A percentile compares a stretch with the other conserved stretches of the same genome.
phyloP scores from a whole-genome alignment of 2,113 vertebrate species.

The Xenopus laevis region DNA sequence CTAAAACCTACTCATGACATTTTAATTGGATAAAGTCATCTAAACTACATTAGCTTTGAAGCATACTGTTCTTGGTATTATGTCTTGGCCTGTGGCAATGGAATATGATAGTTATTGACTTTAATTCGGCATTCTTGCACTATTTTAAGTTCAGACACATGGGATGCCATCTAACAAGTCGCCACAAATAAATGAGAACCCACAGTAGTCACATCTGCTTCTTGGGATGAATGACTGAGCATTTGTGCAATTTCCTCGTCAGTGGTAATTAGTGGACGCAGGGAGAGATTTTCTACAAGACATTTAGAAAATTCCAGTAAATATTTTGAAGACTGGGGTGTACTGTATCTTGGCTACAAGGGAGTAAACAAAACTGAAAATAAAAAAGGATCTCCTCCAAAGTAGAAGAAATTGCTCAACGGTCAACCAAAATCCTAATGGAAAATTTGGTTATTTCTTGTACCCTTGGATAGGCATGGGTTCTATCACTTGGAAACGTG shows the following conservation, averaged over 20 bases:
- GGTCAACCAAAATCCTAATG: too few species aligned
- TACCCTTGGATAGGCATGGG: too few species aligned
- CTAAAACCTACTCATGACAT: background rate
- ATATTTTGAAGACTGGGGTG: conserved; percentile 64
- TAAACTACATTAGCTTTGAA: background rate
- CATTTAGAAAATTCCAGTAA: conserved; percentile 42
- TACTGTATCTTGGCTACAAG: conserved; percentile 60
- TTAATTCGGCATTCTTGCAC: conserved; percentile 5
- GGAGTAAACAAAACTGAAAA: conserved; percentile 58
- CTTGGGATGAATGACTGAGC: background rate
- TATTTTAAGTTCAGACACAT: conserved; percentile 3
- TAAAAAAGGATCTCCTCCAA: too few species aligned
- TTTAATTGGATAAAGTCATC: background rate
- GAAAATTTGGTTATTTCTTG: too few species aligned
- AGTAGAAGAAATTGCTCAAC: too few species aligned
- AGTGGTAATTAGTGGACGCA: conserved; percentile 1
- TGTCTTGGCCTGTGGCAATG: conserved; percentile 3
- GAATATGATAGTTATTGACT: conserved; percentile 9
- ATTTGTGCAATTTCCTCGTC: conserved; percentile 11
- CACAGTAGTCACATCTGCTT: background rate
- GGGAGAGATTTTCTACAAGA: conserved; percentile 12
- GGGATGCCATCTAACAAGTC: background rate
- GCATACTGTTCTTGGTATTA: too few species aligned
- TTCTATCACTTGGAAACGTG: too few species aligned
- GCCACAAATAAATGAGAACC: conserved; percentile 6